These are phyloP conservation scores for Epiblema foenella DNA, from an alignment of 2,888 invertebrate genomes.

Conservation along the genomic window DNA sequence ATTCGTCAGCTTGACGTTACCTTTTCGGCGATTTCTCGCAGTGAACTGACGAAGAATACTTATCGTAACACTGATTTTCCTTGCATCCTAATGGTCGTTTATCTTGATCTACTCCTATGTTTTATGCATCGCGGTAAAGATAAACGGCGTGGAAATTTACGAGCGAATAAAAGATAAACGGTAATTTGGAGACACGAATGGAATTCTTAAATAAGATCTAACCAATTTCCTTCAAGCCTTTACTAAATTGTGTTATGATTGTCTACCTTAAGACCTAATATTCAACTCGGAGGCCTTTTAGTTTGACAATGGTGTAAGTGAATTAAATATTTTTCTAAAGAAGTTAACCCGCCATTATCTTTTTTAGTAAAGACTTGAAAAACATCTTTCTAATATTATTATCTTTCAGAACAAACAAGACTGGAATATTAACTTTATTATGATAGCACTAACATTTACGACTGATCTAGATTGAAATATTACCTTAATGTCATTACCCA, in stretches of 20 bases:
- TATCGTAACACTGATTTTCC: background rate
- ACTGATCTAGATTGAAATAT: background rate
- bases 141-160: background rate
- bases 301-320: background rate
- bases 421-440: conserved; percentile 13
- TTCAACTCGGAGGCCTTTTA: background rate
- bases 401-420: conserved; percentile 25
- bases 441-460: conserved; percentile 16
- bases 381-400: conserved; percentile 15
- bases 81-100: conserved; percentile 6
- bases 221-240: conserved; percentile 9
- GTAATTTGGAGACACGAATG: background rate
- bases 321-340: background rate
- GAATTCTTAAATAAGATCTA: background rate
- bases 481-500: conserved; percentile 6
- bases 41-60: background rate
- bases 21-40: conserved; percentile 1
- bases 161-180: background rate
- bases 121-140: background rate
- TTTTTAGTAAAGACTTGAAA: conserved; percentile 23
- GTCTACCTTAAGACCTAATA: background rate
- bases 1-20: background rate
- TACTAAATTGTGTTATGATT: background rate
- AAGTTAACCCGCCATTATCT: background rate
- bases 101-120: background rate